phyloP scores from a whole-genome alignment of 2,113 vertebrate genomes.

The Rhinolophus ferrumequinum region DNA sequence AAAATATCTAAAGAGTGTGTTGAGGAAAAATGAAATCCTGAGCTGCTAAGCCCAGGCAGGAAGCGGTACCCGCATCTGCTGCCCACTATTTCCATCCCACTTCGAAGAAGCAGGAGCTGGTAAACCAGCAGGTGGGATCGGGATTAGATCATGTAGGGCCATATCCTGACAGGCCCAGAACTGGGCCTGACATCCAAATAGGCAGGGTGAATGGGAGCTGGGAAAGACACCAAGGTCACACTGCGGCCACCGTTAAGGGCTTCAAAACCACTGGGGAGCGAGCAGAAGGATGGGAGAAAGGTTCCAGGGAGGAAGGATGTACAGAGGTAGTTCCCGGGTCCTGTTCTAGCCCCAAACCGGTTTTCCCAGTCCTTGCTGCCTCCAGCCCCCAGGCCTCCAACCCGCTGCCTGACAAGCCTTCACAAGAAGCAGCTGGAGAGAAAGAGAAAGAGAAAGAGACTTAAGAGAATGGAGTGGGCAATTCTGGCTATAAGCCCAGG shows the following conservation, averaged over 20 bases:
- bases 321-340: slow-evolving; percentile 38
- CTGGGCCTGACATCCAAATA: not conserved
- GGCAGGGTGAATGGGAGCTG: not conserved
- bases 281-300: not conserved
- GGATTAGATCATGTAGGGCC: not conserved
- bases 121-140: not conserved
- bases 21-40: not conserved
- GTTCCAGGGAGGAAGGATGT: slow-evolving; percentile 55
- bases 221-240: not conserved
- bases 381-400: slow-evolving; percentile 63
- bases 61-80: not conserved
- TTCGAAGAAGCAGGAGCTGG: not conserved
- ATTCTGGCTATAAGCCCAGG: slow-evolving; percentile 25
- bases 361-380: slow-evolving; percentile 68
- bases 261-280: not conserved
- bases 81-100: not conserved
- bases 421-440: slow-evolving; percentile 73
- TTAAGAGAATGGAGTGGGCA: slow-evolving; percentile 18
- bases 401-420: slow-evolving; percentile 77
- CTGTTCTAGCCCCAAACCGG: slow-evolving; percentile 70
- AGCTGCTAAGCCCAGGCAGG: not conserved
- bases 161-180: not conserved
- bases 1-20: not conserved
- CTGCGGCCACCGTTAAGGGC: not conserved
- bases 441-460: not conserved